A percentile compares a stretch with the other conserved stretches of the same genome.
Conservation (phyloP, 1,140 invertebrate genomes). For the Druon quercuslanigerum region DNA sequence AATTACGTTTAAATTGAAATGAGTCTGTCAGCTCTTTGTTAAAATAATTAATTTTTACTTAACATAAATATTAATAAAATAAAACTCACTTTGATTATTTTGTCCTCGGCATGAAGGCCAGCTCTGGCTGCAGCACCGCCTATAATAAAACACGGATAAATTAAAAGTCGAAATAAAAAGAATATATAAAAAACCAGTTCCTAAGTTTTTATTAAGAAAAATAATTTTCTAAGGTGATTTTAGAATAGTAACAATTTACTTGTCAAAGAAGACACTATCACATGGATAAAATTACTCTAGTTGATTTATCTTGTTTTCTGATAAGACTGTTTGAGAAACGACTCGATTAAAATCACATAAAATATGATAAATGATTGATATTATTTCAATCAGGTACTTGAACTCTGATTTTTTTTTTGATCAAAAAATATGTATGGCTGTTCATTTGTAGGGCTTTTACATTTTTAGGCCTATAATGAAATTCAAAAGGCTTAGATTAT, state of each 20-base stretch:
- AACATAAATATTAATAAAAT: slow-evolving; percentile 41
- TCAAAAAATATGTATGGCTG: too few relatives aligned
- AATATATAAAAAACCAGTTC: slow-evolving; percentile 2
- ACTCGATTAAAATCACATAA: slow-evolving; percentile 14
- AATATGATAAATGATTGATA: neutral
- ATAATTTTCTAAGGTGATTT: neutral
- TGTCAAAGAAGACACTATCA: slow-evolving; percentile 1
- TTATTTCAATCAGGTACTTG: neutral
- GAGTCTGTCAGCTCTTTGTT: neutral
- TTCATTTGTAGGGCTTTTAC: too few relatives aligned
- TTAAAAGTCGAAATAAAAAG: slow-evolving; percentile 32
- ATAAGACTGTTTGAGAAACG: slow-evolving; percentile 11
- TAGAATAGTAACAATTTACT: slow-evolving; percentile 13
- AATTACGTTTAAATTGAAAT: slow-evolving; percentile 17
- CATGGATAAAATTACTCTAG: neutral
- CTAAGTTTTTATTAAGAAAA: slow-evolving; percentile 8
- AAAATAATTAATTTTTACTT: neutral
- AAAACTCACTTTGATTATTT: slow-evolving; percentile 90
- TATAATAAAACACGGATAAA: slow-evolving; percentile 69
- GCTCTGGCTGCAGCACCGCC: slow-evolving; percentile 95
- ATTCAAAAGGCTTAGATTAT: too few relatives aligned
- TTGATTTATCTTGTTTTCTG: slow-evolving; percentile 17
- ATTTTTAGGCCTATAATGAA: too few relatives aligned
- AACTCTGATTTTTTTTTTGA: slow-evolving; percentile 14
- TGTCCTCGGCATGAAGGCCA: slow-evolving; percentile 93